phyloP scores from a whole-genome alignment of 2,797 vertebrate genomes.

The Sebastolobus altivelis region DNA sequence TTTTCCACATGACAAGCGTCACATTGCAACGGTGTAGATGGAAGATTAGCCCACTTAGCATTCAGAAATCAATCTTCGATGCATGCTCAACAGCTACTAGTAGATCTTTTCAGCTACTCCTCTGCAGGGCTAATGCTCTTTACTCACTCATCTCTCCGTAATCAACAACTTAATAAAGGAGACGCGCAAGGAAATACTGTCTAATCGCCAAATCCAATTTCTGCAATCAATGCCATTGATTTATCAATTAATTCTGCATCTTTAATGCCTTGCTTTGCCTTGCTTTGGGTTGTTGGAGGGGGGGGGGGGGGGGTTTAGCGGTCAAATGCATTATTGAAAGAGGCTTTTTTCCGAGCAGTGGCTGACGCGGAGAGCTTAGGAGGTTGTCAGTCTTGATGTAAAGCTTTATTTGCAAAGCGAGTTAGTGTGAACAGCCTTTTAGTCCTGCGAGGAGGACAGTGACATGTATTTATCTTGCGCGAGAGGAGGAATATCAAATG shows the following conservation, averaged over 20 bases:
- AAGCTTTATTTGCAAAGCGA: constrained; percentile 82
- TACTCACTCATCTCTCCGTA: constrained; percentile 64
- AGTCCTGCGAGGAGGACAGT: constrained; percentile 70
- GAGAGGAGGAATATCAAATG: constrained; percentile 79
- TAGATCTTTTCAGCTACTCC: constrained; percentile 61
- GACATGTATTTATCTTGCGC: constrained; percentile 77
- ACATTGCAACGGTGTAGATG: constrained; percentile 51
- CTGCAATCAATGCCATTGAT: constrained; percentile 73
- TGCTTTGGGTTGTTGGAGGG: constrained; percentile 60
- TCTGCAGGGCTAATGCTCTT: constrained; percentile 65
- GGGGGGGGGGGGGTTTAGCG: constrained; percentile 58
- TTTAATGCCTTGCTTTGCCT: constrained; percentile 60
- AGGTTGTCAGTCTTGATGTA: constrained; percentile 80
- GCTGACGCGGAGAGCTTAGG: constrained; percentile 79
- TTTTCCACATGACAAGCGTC: constrained; percentile 47
- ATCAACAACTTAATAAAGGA: constrained; percentile 75
- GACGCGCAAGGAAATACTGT: constrained; percentile 60
- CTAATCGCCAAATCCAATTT: constrained; percentile 72
- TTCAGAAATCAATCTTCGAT: constrained; percentile 77
- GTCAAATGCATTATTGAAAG: constrained; percentile 82
- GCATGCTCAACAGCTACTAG: constrained; percentile 56
- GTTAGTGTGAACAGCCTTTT: constrained; percentile 76
- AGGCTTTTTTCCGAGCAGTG: constrained; percentile 78
- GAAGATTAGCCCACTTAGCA: constrained; percentile 76
- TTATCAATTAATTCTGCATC: constrained; percentile 78